Evolutionary conservation across 2,797 vertebrate species (phyloP).

Genomic region (Pelodytes ibericus): DNA sequence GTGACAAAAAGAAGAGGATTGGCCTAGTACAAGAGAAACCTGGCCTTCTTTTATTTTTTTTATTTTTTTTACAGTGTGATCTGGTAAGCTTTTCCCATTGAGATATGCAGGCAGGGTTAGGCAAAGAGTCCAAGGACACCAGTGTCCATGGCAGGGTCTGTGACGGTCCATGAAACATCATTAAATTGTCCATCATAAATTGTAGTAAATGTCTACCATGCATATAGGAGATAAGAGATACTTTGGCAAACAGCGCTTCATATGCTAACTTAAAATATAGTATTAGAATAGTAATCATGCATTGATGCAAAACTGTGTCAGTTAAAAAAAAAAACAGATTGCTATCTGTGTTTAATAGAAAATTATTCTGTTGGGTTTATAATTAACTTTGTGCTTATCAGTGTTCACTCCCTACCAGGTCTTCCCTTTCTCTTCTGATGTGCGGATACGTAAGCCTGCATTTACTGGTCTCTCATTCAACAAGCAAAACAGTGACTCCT

Average conservation of each 20-base stretch:
- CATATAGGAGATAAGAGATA: too few species aligned
- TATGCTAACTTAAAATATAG: background rate
- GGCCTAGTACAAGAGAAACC: too few species aligned
- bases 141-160: too few species aligned
- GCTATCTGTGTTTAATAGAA: slow-evolving; percentile 8
- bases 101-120: too few species aligned
- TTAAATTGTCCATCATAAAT: too few species aligned
- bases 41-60: too few species aligned
- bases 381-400: slow-evolving; percentile 58
- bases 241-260: background rate
- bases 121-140: too few species aligned
- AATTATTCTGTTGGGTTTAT: slow-evolving; percentile 55
- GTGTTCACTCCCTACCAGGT: slow-evolving; percentile 59
- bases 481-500: slow-evolving; percentile 70
- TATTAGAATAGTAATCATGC: background rate
- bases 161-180: too few species aligned
- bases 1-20: too few species aligned
- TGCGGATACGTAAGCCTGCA: slow-evolving; percentile 64
- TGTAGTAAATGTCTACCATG: too few species aligned
- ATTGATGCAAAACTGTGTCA: background rate
- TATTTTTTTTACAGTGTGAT: too few species aligned
- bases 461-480: slow-evolving; percentile 65
- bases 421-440: slow-evolving; percentile 65
- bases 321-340: slow-evolving; percentile 12
- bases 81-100: too few species aligned